Percentiles rank a stretch among this genome's conserved stretches.
phyloP scores from a whole-genome alignment of 2,113 vertebrate species.

The Tachysurus fulvidraco region DNA sequence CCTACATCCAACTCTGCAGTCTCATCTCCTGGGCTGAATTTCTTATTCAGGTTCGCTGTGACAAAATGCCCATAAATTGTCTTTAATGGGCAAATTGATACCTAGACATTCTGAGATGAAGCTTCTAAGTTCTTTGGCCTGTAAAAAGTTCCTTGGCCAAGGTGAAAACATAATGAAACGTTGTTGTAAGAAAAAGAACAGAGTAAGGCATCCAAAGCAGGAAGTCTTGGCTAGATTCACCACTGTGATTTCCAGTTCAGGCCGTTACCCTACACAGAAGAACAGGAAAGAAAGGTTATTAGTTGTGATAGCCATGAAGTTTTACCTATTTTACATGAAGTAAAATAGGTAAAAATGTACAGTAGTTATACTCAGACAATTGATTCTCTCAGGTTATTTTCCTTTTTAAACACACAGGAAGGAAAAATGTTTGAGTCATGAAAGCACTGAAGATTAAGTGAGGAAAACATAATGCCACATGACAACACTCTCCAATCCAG shows the following conservation, averaged over 20 bases:
- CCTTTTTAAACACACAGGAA: not conserved
- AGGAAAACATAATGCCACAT: not conserved
- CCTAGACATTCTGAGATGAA: conserved; percentile 4
- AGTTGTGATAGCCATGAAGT: not conserved
- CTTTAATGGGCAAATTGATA: not conserved
- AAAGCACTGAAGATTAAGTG: not conserved
- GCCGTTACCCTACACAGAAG: conserved; percentile 44
- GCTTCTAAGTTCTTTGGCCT: not conserved
- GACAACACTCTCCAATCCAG: not conserved
- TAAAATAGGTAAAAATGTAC: not conserved
- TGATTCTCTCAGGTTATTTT: not conserved
- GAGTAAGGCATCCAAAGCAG: not conserved
- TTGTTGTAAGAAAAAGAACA: conserved; percentile 12
- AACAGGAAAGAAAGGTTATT: not conserved
- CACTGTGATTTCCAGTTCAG: conserved; percentile 45
- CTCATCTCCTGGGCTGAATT: not conserved
- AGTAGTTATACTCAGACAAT: not conserved
- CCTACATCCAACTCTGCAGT: conserved; percentile 13
- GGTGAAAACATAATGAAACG: conserved; percentile 17
- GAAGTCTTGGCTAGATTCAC: conserved; percentile 60
- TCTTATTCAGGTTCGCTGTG: conserved; percentile 1
- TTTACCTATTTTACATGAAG: too few species aligned
- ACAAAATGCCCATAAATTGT: conserved; percentile 3
- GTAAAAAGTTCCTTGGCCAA: not conserved
- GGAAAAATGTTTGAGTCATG: not conserved